Conservation (phyloP, 2,113 vertebrate genomes). For the Opisthocomus hoazin region DNA sequence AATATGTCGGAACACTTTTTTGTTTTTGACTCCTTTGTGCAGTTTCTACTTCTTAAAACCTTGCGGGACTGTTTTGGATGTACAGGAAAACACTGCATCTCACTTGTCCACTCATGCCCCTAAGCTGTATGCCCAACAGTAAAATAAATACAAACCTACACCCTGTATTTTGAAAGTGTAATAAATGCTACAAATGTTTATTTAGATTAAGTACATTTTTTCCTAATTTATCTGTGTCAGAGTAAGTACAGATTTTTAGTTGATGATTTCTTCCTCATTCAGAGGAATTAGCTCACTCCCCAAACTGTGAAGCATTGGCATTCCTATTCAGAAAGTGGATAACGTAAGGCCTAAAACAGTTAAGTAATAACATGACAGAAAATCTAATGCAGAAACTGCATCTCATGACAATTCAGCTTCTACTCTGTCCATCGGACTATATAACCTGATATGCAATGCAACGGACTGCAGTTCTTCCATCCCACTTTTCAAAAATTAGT, state of each 20-base stretch:
- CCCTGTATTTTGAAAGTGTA: not conserved
- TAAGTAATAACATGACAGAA: not conserved
- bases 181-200: not conserved
- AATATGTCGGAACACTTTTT: not conserved
- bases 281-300: not conserved
- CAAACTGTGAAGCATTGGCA: not conserved
- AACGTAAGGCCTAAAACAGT: not conserved
- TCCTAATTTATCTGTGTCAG: not conserved
- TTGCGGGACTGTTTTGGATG: not conserved
- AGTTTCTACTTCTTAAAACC: not conserved
- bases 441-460: not conserved
- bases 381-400: not conserved
- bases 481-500: not conserved
- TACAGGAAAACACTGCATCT: not conserved
- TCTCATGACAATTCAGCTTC: not conserved
- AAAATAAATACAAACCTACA: not conserved
- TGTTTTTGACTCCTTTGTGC: not conserved
- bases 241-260: not conserved
- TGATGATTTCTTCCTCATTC: not conserved
- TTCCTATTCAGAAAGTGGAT: not conserved
- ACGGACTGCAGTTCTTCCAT: not conserved
- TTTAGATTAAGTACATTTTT: not conserved
- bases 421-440: not conserved
- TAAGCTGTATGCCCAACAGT: not conserved
- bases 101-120: not conserved